Conservation (phyloP, 2,113 vertebrate species). For the Pygathrix nemaeus region DNA sequence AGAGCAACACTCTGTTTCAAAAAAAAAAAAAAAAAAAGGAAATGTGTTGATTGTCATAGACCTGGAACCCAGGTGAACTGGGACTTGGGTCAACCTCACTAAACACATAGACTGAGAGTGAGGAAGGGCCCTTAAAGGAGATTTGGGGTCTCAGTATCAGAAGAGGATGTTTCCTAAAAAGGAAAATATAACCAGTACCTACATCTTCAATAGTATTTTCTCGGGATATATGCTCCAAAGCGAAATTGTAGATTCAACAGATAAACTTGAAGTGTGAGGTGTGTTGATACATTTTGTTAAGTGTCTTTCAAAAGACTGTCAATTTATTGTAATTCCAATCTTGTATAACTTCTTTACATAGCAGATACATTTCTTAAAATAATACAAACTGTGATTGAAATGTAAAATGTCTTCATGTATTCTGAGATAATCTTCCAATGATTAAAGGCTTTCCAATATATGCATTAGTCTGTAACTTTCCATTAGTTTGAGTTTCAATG, state of each 20-base stretch:
- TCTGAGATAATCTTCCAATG: neutral
- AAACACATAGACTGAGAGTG: neutral
- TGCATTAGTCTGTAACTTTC: neutral
- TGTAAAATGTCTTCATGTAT: neutral
- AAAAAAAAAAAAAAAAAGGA: no score
- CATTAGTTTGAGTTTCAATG: neutral
- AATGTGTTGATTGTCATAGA: neutral
- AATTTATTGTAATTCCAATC: neutral
- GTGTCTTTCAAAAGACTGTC: neutral
- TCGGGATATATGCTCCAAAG: neutral
- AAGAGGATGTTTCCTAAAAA: neutral
- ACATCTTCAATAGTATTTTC: accelerated
- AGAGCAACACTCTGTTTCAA: no score
- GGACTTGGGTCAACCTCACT: no score
- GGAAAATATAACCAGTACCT: no score
- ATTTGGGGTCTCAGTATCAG: neutral
- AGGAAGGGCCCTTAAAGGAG: neutral
- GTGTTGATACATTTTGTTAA: neutral
- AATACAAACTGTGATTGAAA: neutral
- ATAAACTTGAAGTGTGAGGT: neutral
- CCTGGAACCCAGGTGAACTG: neutral
- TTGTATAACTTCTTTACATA: neutral
- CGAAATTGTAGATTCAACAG: no score
- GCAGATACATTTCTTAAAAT: neutral
- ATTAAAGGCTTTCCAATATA: neutral